phyloP scores from a whole-genome alignment of 2,888 invertebrate genomes.

The Mantis religiosa region DNA sequence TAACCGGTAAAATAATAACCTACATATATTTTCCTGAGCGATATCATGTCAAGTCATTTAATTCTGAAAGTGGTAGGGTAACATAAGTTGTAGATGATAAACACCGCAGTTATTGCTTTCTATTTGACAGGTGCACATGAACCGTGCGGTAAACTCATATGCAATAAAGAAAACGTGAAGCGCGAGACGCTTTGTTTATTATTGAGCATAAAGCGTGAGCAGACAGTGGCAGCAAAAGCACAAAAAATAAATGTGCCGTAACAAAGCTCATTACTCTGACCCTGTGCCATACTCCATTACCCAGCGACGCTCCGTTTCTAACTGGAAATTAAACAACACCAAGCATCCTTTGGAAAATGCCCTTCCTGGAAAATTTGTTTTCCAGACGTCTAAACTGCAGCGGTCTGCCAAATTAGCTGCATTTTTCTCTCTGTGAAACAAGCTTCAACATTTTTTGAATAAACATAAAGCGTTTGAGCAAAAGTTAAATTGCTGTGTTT shows the following conservation, averaged over 20 bases:
- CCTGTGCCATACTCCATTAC: background rate
- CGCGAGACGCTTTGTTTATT: background rate
- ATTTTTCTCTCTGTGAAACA: too few species aligned
- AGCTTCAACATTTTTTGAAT: too few species aligned
- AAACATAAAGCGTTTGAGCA: too few species aligned
- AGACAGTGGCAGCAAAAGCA: background rate
- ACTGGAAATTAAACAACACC: background rate
- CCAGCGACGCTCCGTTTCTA: background rate
- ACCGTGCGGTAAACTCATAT: background rate
- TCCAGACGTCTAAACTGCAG: background rate
- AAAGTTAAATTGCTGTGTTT: too few species aligned
- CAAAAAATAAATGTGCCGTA: background rate
- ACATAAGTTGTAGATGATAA: background rate
- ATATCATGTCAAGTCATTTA: background rate
- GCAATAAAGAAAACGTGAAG: background rate
- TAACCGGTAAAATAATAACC: background rate
- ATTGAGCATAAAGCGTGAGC: background rate
- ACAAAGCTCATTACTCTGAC: background rate
- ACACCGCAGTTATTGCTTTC: background rate
- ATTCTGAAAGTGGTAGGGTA: background rate
- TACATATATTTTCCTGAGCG: background rate
- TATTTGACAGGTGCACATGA: background rate
- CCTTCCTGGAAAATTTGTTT: background rate
- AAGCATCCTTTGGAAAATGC: background rate
- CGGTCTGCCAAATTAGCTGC: too few species aligned